Conservation (phyloP, 2,797 vertebrate species). For the Glossophaga mutica region DNA sequence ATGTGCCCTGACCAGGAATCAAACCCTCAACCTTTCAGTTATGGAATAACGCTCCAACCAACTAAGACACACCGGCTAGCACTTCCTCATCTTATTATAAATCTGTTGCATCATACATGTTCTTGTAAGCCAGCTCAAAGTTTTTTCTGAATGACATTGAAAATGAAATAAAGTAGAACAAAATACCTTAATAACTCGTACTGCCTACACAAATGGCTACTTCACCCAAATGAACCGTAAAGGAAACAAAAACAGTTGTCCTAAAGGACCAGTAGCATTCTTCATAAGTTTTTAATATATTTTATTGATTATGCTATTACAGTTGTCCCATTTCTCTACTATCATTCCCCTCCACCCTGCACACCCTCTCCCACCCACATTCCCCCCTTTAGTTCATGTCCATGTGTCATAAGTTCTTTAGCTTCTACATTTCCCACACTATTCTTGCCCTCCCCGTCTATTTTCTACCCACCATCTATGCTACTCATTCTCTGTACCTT, state of each 20-base stretch:
- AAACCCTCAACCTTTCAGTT: background rate
- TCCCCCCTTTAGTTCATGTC: too few species aligned
- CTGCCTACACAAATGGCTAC: background rate
- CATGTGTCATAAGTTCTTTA: too few species aligned
- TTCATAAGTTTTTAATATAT: background rate
- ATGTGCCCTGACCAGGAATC: background rate
- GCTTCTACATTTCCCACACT: too few species aligned
- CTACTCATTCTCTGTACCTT: too few species aligned
- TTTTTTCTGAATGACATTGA: background rate
- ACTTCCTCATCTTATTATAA: background rate
- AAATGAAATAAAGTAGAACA: constrained; percentile 9
- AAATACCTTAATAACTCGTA: background rate
- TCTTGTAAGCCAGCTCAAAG: background rate
- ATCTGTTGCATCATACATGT: background rate
- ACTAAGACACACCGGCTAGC: background rate
- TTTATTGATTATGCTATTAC: too few species aligned
- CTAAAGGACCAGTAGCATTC: background rate
- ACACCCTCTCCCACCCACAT: too few species aligned
- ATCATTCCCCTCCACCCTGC: too few species aligned
- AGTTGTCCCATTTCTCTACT: too few species aligned
- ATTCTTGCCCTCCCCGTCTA: too few species aligned
- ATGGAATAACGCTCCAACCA: background rate
- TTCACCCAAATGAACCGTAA: background rate
- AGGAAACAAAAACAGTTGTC: background rate
- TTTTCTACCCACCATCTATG: too few species aligned